phyloP scores from a whole-genome alignment of 2,113 vertebrate species.

The Ctenodactylus gundi region DNA sequence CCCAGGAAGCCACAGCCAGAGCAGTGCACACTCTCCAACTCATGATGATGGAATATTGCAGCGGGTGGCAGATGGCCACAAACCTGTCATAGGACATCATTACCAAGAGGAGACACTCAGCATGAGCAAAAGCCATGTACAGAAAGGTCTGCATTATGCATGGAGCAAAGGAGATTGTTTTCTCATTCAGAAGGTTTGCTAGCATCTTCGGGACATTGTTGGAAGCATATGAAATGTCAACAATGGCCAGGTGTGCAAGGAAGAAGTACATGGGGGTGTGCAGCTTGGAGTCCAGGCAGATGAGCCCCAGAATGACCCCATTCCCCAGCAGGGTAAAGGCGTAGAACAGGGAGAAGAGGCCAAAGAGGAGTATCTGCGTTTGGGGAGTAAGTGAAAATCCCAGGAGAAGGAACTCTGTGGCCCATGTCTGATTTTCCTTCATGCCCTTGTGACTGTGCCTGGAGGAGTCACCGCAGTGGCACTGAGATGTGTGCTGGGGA shows the following conservation, averaged over 20 bases:
- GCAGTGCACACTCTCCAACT: slow-evolving; percentile 15
- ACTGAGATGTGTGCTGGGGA: background rate
- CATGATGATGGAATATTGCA: slow-evolving; percentile 59
- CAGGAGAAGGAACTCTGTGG: slow-evolving; percentile 70
- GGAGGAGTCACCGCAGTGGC: background rate
- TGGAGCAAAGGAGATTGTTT: slow-evolving; percentile 52
- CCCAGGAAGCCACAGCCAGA: background rate
- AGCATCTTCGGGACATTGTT: slow-evolving; percentile 75
- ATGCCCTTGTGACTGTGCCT: background rate
- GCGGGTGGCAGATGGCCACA: slow-evolving; percentile 63
- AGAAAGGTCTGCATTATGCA: slow-evolving; percentile 71
- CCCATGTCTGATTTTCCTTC: slow-evolving; percentile 60
- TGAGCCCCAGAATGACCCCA: slow-evolving; percentile 15
- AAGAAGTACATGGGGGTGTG: slow-evolving; percentile 80
- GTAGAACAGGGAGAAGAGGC: slow-evolving; percentile 61
- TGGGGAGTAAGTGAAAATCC: slow-evolving; percentile 59
- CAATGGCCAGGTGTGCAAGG: slow-evolving; percentile 67
- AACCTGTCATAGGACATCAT: slow-evolving; percentile 73
- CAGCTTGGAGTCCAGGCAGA: slow-evolving; percentile 57
- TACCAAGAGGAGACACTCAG: slow-evolving; percentile 71
- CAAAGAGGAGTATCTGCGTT: slow-evolving; percentile 20
- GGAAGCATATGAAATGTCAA: slow-evolving; percentile 71
- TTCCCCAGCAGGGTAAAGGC: slow-evolving; percentile 59
- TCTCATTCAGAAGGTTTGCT: slow-evolving; percentile 47
- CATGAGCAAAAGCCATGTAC: slow-evolving; percentile 72